phyloP scores from a whole-genome alignment of 2,113 vertebrate species.

The Crypturellus undulatus region DNA sequence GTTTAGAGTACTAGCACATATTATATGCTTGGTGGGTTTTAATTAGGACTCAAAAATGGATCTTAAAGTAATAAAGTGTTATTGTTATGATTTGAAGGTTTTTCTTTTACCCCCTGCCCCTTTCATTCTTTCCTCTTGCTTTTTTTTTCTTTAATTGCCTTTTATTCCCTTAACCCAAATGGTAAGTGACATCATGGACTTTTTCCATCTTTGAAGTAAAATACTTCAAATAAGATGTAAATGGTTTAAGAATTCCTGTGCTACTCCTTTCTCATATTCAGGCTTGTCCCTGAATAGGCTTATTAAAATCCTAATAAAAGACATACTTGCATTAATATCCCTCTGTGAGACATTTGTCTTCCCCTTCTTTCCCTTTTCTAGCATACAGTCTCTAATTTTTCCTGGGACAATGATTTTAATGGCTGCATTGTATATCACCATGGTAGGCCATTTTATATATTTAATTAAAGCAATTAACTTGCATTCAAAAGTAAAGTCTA shows the following conservation, averaged over 20 bases:
- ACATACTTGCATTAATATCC: constrained; percentile 11
- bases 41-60: constrained; percentile 18
- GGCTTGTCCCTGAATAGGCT: not conserved
- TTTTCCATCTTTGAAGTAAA: not conserved
- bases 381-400: not conserved
- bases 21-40: not conserved
- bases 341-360: not conserved
- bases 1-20: not conserved
- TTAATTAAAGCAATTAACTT: not conserved
- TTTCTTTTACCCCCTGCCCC: not conserved
- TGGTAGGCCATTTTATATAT: not conserved
- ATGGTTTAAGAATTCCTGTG: not conserved
- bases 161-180: not conserved
- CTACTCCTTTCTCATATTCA: not conserved
- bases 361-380: not conserved
- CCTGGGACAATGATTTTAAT: not conserved
- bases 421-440: not conserved
- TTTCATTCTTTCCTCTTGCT: not conserved
- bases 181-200: not conserved
- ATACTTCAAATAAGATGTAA: constrained; percentile 15
- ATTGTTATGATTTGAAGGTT: not conserved
- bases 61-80: not conserved
- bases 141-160: not conserved
- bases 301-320: constrained; percentile 31
- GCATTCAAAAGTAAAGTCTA: not conserved